Conservation (phyloP, 2,888 invertebrate species). For the Chloromyia formosa region DNA sequence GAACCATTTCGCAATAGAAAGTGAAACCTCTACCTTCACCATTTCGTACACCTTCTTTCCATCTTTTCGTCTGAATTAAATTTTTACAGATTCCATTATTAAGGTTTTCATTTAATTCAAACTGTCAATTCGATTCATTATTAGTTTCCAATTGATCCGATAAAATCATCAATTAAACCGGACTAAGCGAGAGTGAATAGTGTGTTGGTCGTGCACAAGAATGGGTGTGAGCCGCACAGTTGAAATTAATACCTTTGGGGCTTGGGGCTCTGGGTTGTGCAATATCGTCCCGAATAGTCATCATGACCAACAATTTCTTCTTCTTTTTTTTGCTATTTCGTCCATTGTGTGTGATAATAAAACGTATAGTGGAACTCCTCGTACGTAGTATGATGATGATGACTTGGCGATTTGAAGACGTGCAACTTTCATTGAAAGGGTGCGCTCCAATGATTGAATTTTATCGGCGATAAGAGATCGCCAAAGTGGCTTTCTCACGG, state of each 20-base stretch:
- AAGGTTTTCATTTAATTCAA: conserved; percentile 23
- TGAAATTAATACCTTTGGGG: conserved; percentile 21
- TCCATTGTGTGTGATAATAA: too few species aligned
- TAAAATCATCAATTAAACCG: conserved; percentile 42
- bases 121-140: conserved; percentile 41
- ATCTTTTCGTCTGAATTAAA: conserved; percentile 20
- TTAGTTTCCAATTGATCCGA: conserved; percentile 38
- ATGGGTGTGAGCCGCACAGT: conserved; percentile 15
- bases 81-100: conserved; percentile 11
- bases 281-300: conserved; percentile 30
- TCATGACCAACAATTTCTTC: conserved; percentile 25
- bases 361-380: too few species aligned
- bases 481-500: conserved; percentile 37
- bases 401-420: conserved; percentile 31
- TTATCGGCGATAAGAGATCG: conserved; percentile 27
- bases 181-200: conserved; percentile 6
- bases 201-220: conserved; percentile 11
- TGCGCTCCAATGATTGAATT: conserved; percentile 34
- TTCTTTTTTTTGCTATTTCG: conserved; percentile 9
- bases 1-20: conserved; percentile 16
- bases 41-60: background rate
- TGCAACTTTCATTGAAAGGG: conserved; percentile 33
- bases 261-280: conserved; percentile 15
- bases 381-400: background rate
- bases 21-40: background rate